These are phyloP conservation scores for Drepana falcataria DNA, from an alignment of 2,888 invertebrate genomes.

Conservation along the genomic window DNA sequence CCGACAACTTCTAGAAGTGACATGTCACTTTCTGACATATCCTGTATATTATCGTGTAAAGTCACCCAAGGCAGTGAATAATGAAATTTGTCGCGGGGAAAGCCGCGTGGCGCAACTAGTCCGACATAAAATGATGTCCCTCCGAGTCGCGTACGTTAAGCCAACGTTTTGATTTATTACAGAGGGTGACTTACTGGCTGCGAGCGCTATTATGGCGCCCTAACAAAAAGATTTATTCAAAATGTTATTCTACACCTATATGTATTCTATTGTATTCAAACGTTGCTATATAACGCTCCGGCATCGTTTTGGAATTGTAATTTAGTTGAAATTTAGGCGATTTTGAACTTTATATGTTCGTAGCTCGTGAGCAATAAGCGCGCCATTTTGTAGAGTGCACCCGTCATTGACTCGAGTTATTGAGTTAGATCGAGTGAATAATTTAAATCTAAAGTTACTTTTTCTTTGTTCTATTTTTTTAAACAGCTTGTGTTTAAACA, in stretches of 20 bases:
- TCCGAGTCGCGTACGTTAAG: conserved; percentile 25
- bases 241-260: conserved; percentile 76
- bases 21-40: too few species aligned
- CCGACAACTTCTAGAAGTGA: too few species aligned
- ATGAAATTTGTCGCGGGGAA: too few species aligned
- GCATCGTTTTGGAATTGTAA: conserved; percentile 50
- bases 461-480: neutral
- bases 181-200: conserved; percentile 63
- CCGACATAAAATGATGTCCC: conserved; percentile 27
- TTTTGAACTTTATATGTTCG: conserved; percentile 35
- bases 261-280: conserved; percentile 52
- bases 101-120: too few species aligned
- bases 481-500: too few species aligned
- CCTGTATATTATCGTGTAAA: too few species aligned
- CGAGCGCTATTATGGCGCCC: conserved; percentile 70
- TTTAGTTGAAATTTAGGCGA: conserved; percentile 33
- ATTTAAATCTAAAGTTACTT: conserved; percentile 20
- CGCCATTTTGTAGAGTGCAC: conserved; percentile 32
- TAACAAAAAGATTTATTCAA: conserved; percentile 75
- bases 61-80: too few species aligned
- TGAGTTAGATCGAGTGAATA: conserved; percentile 63
- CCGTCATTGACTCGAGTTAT: conserved; percentile 60
- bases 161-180: conserved; percentile 58
- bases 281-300: conserved; percentile 40
- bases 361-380: conserved; percentile 5